These are phyloP conservation scores for Ataeniobius toweri DNA, from an alignment of 2,797 vertebrate species.

Conservation along the genomic window DNA sequence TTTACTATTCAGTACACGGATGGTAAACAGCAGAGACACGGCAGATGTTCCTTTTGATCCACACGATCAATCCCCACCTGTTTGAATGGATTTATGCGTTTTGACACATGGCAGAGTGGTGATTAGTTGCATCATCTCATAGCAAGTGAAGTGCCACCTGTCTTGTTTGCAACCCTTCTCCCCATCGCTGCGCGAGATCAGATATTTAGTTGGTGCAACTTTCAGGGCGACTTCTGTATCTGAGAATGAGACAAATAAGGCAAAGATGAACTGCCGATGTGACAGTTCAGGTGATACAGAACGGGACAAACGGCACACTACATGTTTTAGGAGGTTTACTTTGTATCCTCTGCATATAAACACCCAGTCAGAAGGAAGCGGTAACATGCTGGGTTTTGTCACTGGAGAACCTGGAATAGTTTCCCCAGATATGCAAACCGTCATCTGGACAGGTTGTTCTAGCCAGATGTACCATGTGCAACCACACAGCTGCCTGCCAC, in stretches of 20 bases:
- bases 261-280: constrained; percentile 63
- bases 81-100: constrained; percentile 55
- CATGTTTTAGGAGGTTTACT: constrained; percentile 49
- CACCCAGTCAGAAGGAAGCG: constrained; percentile 43
- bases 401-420: constrained; percentile 35
- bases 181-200: constrained; percentile 10
- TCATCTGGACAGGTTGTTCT: constrained; percentile 22
- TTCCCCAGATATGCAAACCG: constrained; percentile 42
- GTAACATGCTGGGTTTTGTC: constrained; percentile 30
- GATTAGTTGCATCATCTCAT: constrained; percentile 70
- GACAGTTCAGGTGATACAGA: constrained; percentile 55
- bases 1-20: constrained; percentile 44
- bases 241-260: constrained; percentile 73
- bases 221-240: constrained; percentile 38
- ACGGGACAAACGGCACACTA: constrained; percentile 45
- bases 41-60: constrained; percentile 64
- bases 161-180: constrained; percentile 31
- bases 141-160: constrained; percentile 64
- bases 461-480: constrained; percentile 13
- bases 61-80: constrained; percentile 61
- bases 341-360: constrained; percentile 57
- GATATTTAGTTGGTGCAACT: constrained; percentile 34
- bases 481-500: constrained; percentile 16
- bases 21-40: constrained; percentile 44
- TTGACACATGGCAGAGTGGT: constrained; percentile 65